Evolutionary conservation across 1,140 invertebrate genomes (phyloP), one percentile per base, ranked within the genome.

Genomic region (Tetragonula clypearis): DNA sequence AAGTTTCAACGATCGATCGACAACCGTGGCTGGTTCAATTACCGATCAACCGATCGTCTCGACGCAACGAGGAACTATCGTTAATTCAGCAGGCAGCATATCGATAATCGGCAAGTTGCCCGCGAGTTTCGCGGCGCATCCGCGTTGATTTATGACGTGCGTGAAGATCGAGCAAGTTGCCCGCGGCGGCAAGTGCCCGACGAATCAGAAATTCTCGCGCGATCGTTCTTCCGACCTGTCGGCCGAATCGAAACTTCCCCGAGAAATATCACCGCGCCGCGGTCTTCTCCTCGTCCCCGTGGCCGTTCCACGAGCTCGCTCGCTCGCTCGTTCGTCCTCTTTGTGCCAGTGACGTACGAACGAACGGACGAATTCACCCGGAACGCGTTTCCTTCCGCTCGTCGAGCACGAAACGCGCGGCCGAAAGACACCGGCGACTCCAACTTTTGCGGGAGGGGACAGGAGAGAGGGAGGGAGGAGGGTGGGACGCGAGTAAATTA

Each of bases 351-450:
- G 83, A 65, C 65, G 73, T 65, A 78, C 79, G 84, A 71, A 82
- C 81, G 85, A 69, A 80, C 83, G 80, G 86, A 88, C 83, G 82
- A 87, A 88, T 88, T 90, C 86, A 89, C 49, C 79, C 86, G 85
- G 87, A 91, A 92, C 90, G 90, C 90, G 86, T 92, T 91, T 87
- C 82, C 86, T 91, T 87, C 91, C 87, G 83, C 82, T 90, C 82
- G 90, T 82, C 84, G 87, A 90, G 76, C 89, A 90, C 66, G 84
- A 72, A 84, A 87, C 62, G 53, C 60, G 49, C 35, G 19, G 12
- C 49, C 53, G 21, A 35, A 26, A 23, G 84, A 82, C 82, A 41
- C 62, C 35, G 30, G 76, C 75, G 90, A 90, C 86, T 92, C 76
- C 71, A 89, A 91, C 85, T 92, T 91, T 86, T 78, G 82, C 77